Percentiles rank a stretch among this genome's conserved stretches.
Conservation (phyloP, 2,888 invertebrate genomes). For the Eupithecia vulgata region DNA sequence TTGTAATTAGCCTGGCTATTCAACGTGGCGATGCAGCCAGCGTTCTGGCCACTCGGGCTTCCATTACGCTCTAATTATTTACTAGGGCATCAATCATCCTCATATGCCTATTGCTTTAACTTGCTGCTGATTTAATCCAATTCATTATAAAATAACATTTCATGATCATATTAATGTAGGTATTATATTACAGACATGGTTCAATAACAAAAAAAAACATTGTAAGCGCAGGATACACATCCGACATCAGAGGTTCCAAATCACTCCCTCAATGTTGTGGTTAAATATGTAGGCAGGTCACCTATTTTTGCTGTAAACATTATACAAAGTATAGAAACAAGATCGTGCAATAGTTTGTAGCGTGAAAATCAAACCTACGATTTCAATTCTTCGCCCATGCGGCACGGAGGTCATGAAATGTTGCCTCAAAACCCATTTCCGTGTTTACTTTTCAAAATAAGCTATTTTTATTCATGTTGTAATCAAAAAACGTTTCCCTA, state of each 20-base stretch:
- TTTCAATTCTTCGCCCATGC: background rate
- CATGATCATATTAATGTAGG: no score
- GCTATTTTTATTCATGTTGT: slow-evolving; percentile 1
- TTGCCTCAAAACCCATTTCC: background rate
- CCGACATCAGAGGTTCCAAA: no score
- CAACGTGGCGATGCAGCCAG: background rate
- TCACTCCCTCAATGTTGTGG: no score
- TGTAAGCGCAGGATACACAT: no score
- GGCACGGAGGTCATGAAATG: background rate
- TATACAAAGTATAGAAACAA: no score
- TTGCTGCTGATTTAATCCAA: background rate
- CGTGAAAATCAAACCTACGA: background rate
- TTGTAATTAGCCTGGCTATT: slow-evolving; percentile 1
- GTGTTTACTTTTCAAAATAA: slow-evolving; percentile 1
- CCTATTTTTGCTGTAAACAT: no score
- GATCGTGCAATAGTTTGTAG: background rate
- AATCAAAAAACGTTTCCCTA: slow-evolving; percentile 3
- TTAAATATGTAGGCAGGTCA: no score
- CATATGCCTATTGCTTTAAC: background rate
- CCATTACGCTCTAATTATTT: background rate
- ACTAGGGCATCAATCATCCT: slow-evolving; percentile 2
- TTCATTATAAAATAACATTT: no score
- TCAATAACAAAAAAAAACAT: no score
- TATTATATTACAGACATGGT: no score
- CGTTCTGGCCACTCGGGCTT: slow-evolving; percentile 2